Evolutionary conservation across 2,888 invertebrate genomes (phyloP), one percentile per base, ranked within the genome.

Genomic region (Orchestes rusci): DNA sequence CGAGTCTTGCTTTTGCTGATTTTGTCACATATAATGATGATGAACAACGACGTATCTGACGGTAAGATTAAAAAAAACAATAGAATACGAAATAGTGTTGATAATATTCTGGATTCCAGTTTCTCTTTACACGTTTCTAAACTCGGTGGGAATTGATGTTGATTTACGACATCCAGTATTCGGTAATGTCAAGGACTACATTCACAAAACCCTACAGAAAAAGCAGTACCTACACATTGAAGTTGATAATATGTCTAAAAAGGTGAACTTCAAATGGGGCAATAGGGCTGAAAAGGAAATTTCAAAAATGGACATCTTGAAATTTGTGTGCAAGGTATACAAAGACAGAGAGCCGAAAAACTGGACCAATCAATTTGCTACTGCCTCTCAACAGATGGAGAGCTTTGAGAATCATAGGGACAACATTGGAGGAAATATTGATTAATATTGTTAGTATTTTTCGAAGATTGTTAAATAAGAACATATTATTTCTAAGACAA

Each of bases 1-100:
- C 59, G 56, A 50, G 51, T 62, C 15, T 40, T 62, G 12, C 38
- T 58, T 16, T 44, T 62, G 43, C 51, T 62, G 10, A 51, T 60
- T 48, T 50, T 62, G 37, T 53, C 55, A 12, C 62, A 62, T 44
- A 56, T 62, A 43, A 59, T 56, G 43, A 62, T 62, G 62, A 53
- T 55, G 0, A 53, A 55, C 32, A 48, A 47, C 41, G 23, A 33
- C 20, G 57, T 58, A n/a, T 43, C 52, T 36, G 61, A 62, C 43
- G 53, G 62, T 62, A 53, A 53, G 51, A 48, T 38, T 15, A 16
- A 42, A 27, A n/a, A n/a, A n/a, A n/a, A n/a, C n/a, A 34, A 13
- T 23, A 7, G 8, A 23, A 23, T 8, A 23, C 5, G 12, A 8
- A 5, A n/a, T 13, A 31, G 13, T 31, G 31, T 7, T 12, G 12